Evolutionary conservation across 1,140 invertebrate species (phyloP).

Genomic region (Camponotus vicinus): DNA sequence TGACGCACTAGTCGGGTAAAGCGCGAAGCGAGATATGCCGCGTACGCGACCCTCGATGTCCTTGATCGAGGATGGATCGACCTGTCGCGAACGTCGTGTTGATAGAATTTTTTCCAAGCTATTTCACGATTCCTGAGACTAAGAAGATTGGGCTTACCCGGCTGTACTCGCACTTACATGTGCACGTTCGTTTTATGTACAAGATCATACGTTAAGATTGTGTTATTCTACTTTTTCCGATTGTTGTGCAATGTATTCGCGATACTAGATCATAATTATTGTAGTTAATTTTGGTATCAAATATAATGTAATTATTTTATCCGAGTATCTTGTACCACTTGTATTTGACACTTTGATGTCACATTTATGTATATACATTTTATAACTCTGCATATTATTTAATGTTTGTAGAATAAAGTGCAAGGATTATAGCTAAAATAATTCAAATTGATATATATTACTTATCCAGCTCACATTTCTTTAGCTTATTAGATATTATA

Average conservation of each 20-base stretch:
- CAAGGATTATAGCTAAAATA: neutral
- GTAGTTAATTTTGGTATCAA: neutral
- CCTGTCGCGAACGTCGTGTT: neutral
- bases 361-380: neutral
- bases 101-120: neutral
- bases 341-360: neutral
- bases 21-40: neutral
- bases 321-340: neutral
- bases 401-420: neutral
- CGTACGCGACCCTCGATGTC: neutral
- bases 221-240: neutral
- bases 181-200: neutral
- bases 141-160: neutral
- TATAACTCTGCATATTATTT: neutral
- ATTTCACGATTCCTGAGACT: neutral
- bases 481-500: neutral
- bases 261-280: conserved; percentile 5
- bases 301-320: conserved; percentile 20
- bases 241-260: neutral
- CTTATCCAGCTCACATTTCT: neutral
- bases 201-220: neutral
- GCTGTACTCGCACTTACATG: neutral
- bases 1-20: neutral
- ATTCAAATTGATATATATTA: neutral
- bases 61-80: neutral